Evolutionary conservation across 2,797 vertebrate species (phyloP), one percentile per base, ranked within the genome.

Genomic region (Lutjanus argentimaculatus): DNA sequence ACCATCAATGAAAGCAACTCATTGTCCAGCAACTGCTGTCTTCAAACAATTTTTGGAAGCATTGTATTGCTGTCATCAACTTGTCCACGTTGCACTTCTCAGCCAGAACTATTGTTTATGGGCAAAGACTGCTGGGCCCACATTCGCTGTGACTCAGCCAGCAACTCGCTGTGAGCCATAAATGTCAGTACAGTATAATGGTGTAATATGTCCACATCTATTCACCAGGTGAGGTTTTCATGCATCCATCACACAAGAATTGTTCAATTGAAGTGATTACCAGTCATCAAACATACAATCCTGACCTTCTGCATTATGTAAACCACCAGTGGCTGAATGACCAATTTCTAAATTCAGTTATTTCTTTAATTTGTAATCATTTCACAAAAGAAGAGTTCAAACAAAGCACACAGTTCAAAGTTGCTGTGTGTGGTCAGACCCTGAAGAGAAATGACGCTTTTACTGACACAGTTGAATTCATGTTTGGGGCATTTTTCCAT

Each of bases 11-110:
- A 46, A 46, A 7, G 25, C 21, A 10, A 1, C 1, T 15, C 11
- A 12, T 70, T 67, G 22, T 66, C 51, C 17, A 72, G 48, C 7
- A 22, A 43, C 57, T 51, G 45, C 30, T 15, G 30, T 62, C 74
- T 52, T 57, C 1, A 49, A 52, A 22, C 52, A 19, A 11, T 72
- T 68, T 61, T 21, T 52, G 7, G 17, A 72, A 15, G n/a, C 46
- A 4, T 81, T 81, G 7, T 75, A 71, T 62, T 7, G 40, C 58
- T 79, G 55, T 53, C 71, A 82, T 82, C 66, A 78, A 59, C 65
- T 67, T 63, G 58, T 75, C 67, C 17, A 7, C 22, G 51, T 62
- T 48, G 46, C 11, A 70, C 51, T 84, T 75, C 63, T 72, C 63
- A 75, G 19, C 42, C 25, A 21, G 5, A 70, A 45, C 72, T 19